These are phyloP conservation scores for Catocala nupta DNA, from an alignment of 2,888 invertebrate genomes.

Conservation along the genomic window DNA sequence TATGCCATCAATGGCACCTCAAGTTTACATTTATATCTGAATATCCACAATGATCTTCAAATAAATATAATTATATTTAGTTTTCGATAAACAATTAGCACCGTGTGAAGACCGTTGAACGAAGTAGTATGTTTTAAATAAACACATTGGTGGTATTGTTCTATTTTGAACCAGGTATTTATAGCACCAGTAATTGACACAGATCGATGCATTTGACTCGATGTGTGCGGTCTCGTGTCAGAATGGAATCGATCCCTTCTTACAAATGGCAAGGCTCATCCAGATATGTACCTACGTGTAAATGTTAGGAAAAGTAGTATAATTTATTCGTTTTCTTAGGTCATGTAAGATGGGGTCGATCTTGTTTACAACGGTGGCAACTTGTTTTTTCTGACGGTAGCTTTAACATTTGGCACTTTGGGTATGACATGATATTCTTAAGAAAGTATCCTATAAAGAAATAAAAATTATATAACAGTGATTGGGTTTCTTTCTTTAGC, in stretches of 20 bases:
- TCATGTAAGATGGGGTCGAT: no score
- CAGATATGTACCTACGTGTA: constrained; percentile 1
- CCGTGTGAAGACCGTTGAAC: constrained; percentile 25
- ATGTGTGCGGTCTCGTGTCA: constrained; percentile 69
- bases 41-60: neutral
- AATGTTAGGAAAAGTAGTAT: no score
- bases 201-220: constrained; percentile 65
- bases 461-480: no score
- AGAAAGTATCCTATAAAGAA: no score
- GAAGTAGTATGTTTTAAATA: constrained; percentile 36
- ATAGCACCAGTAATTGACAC: constrained; percentile 74
- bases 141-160: constrained; percentile 47
- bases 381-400: no score
- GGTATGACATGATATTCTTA: no score
- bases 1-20: neutral
- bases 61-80: constrained; percentile 15
- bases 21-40: neutral
- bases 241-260: constrained; percentile 11
- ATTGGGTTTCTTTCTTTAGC: no score
- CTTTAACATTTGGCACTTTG: no score
- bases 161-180: constrained; percentile 61
- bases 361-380: no score
- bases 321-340: no score
- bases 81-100: constrained; percentile 19
- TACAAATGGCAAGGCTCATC: constrained; percentile 22